A percentile compares a stretch with the other conserved stretches of the same genome.
These are phyloP conservation scores for Andricus curvator DNA, from an alignment of 2,888 invertebrate genomes.

Conservation along the genomic window DNA sequence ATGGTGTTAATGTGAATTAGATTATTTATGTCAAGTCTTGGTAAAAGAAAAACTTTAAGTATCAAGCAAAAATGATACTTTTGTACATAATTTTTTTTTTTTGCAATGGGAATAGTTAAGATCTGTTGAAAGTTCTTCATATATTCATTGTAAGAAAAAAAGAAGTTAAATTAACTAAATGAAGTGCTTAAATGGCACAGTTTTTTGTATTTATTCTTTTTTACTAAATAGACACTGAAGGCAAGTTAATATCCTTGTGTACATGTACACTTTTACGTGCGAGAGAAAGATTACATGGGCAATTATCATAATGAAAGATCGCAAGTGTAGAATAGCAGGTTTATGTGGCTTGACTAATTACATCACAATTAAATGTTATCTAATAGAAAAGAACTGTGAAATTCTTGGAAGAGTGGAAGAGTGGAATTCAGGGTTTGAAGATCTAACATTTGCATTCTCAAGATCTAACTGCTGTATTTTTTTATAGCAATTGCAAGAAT, in stretches of 20 bases:
- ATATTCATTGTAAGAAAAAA: neutral
- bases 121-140: too few relatives aligned
- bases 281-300: conserved; percentile 1
- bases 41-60: too few relatives aligned
- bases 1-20: neutral
- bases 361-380: conserved; percentile 35
- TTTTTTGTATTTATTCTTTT: neutral
- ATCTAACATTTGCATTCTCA: neutral
- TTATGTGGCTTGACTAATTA: conserved; percentile 28
- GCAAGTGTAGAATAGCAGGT: conserved; percentile 26
- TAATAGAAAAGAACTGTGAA: neutral
- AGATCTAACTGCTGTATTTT: neutral
- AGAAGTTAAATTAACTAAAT: conserved; percentile 3
- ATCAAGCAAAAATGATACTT: too few relatives aligned
- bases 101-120: too few relatives aligned
- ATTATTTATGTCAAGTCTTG: neutral
- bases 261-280: neutral
- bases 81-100: too few relatives aligned
- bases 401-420: conserved; percentile 1
- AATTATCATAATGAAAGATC: conserved; percentile 34
- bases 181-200: conserved; percentile 6
- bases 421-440: neutral
- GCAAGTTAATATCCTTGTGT: neutral
- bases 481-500: neutral
- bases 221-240: neutral